Base-by-base conservation (phyloP, 2,113 vertebrate species). In the Pseudorasbora parva region DNA sequence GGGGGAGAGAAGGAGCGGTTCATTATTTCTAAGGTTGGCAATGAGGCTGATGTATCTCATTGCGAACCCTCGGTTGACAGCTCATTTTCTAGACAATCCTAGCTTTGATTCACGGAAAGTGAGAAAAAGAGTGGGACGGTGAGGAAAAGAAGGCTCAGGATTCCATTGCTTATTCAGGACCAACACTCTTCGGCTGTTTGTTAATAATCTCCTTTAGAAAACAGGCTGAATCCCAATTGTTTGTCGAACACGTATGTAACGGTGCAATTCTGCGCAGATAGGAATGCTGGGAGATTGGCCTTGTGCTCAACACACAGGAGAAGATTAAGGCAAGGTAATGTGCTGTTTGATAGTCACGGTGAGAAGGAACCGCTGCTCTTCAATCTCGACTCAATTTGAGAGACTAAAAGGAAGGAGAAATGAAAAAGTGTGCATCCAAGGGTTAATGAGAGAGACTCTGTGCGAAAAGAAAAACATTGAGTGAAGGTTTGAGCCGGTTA, bases 161-260 rank as follows among this genome's bases (percentile, higher is more conserved):
- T 92, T 89, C 87, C 87, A 93, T 94, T 93, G 90, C 93, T 93
- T 94, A 94, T 94, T 93, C 93, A 93, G 93, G 92, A 91, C n/a
- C 86, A 88, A 88, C 1, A 14, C 49, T 54, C n/a, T 89, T 91
- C 17, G 90, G 90, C 92, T 92, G 92, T 92, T 91, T 93, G 91
- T 93, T 94, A 94, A 94, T 94, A 94, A 94, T 94, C 92, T 92
- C 90, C 68, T 81, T 30, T 88, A 89, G 92, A 93, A 94, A 92
- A 88, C 88, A 66, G 89, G 89, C 76, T 87, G 90, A 93, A 93
- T 93, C 91, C 84, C 90, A 88, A 89, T 92, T 94, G 92, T 94
- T 95, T 94, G 93, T 92, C 87, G 90, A 93, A 93, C 91, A 93
- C 88, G 88, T 88, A 85, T 88, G 87, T 86, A 88, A 90, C 88